Percentiles rank a stretch among this genome's conserved stretches.
Evolutionary conservation across 2,797 vertebrate species (phyloP).

Genomic region (Enteromius treurensis): DNA sequence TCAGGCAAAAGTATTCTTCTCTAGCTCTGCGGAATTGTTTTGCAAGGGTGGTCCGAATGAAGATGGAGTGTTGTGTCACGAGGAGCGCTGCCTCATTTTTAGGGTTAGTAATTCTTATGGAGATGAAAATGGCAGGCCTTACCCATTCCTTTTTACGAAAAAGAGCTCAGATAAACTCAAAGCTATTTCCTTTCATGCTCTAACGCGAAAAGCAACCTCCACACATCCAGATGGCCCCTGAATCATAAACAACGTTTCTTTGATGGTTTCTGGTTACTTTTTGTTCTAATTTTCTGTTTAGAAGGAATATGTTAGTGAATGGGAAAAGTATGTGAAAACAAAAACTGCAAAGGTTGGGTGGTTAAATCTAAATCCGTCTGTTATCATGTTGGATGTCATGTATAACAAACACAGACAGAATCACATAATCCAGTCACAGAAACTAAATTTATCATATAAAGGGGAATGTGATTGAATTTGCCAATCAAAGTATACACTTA

Average conservation of each 20-base stretch:
- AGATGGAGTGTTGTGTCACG: constrained; percentile 44
- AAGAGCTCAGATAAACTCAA: constrained; percentile 49
- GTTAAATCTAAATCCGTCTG: not conserved
- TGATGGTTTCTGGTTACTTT: constrained; percentile 25
- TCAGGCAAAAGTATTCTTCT: constrained; percentile 41
- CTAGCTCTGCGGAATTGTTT: constrained; percentile 36
- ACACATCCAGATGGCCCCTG: not conserved
- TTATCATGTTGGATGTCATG: not conserved
- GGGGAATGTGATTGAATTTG: not conserved
- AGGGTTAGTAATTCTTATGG: constrained; percentile 49
- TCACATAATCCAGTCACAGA: not conserved
- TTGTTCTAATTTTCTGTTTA: constrained; percentile 37
- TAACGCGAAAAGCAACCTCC: constrained; percentile 20
- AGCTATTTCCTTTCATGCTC: constrained; percentile 35
- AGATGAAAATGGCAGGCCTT: constrained; percentile 49
- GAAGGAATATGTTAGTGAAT: constrained; percentile 6
- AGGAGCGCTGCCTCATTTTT: constrained; percentile 45
- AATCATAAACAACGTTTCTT: constrained; percentile 22
- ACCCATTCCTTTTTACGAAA: constrained; percentile 28
- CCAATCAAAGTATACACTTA: not conserved
- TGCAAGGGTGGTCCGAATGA: constrained; percentile 44
- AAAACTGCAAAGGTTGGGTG: constrained; percentile 18
- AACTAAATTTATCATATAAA: not conserved
- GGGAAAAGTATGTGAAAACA: constrained; percentile 16
- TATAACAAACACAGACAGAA: too few species aligned